phyloP scores from a whole-genome alignment of 2,888 invertebrate genomes.

The Macrosoma leucophasiata region DNA sequence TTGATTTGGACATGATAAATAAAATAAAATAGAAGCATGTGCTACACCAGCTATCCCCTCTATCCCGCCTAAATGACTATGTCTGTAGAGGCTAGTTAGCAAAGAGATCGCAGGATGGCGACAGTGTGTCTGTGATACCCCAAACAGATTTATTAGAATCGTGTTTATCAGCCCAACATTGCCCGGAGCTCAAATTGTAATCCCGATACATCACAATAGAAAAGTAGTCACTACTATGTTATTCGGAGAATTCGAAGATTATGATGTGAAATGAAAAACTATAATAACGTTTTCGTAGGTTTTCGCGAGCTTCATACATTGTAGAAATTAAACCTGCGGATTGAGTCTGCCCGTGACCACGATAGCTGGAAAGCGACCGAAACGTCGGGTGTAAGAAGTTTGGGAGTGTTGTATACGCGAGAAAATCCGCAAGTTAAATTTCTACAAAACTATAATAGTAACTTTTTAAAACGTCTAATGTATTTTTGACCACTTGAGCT shows the following conservation, averaged over 20 bases:
- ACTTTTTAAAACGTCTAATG: too few species aligned
- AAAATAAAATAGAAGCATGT: slow-evolving; percentile 25
- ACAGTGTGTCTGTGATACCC: slow-evolving; percentile 19
- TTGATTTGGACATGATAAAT: slow-evolving; percentile 9
- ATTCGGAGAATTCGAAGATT: slow-evolving; percentile 41
- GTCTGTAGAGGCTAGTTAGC: too few species aligned
- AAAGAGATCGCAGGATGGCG: too few species aligned
- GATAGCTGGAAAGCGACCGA: too few species aligned
- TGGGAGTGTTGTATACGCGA: too few species aligned
- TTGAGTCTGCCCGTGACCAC: too few species aligned
- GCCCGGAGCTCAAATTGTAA: slow-evolving; percentile 18
- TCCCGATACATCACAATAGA: slow-evolving; percentile 30
- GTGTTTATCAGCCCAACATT: slow-evolving; percentile 13
- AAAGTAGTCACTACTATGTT: slow-evolving; percentile 38
- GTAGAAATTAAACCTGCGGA: too few species aligned
- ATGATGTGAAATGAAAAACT: slow-evolving; percentile 29
- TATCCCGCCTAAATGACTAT: slow-evolving; percentile 4
- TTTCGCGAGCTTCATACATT: too few species aligned
- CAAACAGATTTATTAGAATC: slow-evolving; percentile 13
- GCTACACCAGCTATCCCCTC: slow-evolving; percentile 20
- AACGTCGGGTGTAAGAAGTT: too few species aligned
- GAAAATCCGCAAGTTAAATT: slow-evolving; percentile 2
- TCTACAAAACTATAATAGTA: slow-evolving; percentile 15
- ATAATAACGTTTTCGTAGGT: too few species aligned
- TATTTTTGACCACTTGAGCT: too few species aligned